Evolutionary conservation across 2,888 invertebrate genomes (phyloP).

Genomic region (Drosophila phalerata): DNA sequence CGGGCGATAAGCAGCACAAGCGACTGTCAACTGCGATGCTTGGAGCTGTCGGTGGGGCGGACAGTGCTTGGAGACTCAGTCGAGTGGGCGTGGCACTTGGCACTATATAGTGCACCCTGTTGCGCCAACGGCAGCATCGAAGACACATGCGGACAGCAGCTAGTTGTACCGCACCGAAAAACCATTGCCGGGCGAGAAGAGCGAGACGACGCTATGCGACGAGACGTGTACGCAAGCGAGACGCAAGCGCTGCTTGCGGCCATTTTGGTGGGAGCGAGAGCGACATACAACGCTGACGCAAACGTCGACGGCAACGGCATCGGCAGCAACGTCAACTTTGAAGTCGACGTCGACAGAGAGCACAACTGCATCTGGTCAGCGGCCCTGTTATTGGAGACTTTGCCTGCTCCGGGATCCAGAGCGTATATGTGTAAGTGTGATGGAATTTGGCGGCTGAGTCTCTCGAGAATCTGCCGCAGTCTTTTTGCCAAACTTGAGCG

Average conservation of each 20-base stretch:
- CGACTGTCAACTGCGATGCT: slow-evolving; percentile 56
- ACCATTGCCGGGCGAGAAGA: slow-evolving; percentile 27
- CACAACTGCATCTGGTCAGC: slow-evolving; percentile 68
- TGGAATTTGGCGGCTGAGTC: slow-evolving; percentile 59
- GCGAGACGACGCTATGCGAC: slow-evolving; percentile 26
- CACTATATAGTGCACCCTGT: slow-evolving; percentile 70
- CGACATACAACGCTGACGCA: slow-evolving; percentile 38
- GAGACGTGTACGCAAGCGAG: slow-evolving; percentile 39
- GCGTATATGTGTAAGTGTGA: slow-evolving; percentile 36
- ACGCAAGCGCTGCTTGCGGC: slow-evolving; percentile 52
- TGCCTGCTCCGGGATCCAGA: slow-evolving; percentile 31
- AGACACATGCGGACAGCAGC: slow-evolving; percentile 24
- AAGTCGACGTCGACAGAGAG: slow-evolving; percentile 17
- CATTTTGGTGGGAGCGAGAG: slow-evolving; percentile 82
- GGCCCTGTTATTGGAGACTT: slow-evolving; percentile 69
- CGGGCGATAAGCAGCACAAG: slow-evolving; percentile 66
- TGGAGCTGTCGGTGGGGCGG: slow-evolving; percentile 49
- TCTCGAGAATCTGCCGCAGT: slow-evolving; percentile 47
- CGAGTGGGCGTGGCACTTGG: slow-evolving; percentile 69
- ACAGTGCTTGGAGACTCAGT: slow-evolving; percentile 4
- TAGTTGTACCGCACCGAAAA: slow-evolving; percentile 51
- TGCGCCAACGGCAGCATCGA: slow-evolving; percentile 51
- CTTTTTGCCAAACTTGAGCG: slow-evolving; percentile 54
- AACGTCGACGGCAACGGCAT: slow-evolving; percentile 23
- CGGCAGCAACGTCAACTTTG: slow-evolving; percentile 18